Percentiles rank a stretch among this genome's conserved stretches.
Evolutionary conservation across 1,140 invertebrate genomes (phyloP).

Genomic region (Aphelenchoides fujianensis): DNA sequence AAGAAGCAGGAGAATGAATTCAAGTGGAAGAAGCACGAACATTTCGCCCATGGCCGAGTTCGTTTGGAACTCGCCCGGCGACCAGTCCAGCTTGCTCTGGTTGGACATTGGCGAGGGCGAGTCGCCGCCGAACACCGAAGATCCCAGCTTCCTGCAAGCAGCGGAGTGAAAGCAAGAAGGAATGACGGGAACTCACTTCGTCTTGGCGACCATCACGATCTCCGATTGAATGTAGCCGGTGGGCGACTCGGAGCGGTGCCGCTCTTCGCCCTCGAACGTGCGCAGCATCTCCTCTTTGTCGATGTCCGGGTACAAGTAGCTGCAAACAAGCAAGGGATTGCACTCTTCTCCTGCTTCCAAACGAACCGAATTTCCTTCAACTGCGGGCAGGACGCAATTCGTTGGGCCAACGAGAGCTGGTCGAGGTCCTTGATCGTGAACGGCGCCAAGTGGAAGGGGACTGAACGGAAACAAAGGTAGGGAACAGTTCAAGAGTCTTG

Average conservation of each 20-base stretch:
- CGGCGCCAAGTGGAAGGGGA: conserved; percentile 60
- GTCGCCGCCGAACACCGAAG: conserved; percentile 54
- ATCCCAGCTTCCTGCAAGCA: conserved; percentile 19
- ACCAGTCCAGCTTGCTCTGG: conserved; percentile 59
- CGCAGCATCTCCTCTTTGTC: conserved; percentile 61
- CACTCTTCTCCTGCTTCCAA: conserved; percentile 27
- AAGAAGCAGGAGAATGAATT: conserved; percentile 15
- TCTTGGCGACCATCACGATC: conserved; percentile 62
- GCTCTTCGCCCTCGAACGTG: conserved; percentile 56
- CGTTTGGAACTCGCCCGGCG: conserved; percentile 54
- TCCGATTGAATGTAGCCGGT: conserved; percentile 61
- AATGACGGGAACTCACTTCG: conserved; percentile 38
- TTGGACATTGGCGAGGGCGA: conserved; percentile 57
- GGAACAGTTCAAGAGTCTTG: conserved; percentile 14
- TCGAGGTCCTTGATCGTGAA: conserved; percentile 62
- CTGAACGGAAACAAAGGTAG: conserved; percentile 33
- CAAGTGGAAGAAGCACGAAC: conserved; percentile 26
- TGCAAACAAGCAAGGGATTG: conserved; percentile 25
- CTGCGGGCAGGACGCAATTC: conserved; percentile 59
- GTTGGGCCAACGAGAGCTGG: conserved; percentile 58
- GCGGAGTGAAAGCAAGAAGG: not conserved
- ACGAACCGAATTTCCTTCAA: conserved; percentile 55
- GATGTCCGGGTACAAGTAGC: conserved; percentile 57
- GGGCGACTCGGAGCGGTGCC: conserved; percentile 50
- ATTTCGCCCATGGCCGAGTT: conserved; percentile 43